phyloP scores from a whole-genome alignment of 2,113 vertebrate species.

The Anser cygnoides region DNA sequence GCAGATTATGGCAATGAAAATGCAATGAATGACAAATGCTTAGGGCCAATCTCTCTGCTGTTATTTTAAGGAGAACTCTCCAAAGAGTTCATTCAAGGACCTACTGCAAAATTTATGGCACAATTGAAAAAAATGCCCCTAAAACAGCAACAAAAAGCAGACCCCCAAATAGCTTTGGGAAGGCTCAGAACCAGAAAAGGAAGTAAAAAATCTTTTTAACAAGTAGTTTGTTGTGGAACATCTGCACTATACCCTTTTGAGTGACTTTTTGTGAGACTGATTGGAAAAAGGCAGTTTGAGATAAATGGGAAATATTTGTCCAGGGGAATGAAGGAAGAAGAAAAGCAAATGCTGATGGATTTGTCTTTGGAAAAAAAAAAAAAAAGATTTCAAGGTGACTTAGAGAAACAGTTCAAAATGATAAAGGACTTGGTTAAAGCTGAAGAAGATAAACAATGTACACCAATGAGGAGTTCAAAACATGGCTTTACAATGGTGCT shows the following conservation, averaged over 20 bases:
- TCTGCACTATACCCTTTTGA: not conserved
- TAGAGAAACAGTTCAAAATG: not conserved
- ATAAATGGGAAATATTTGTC: constrained; percentile 49
- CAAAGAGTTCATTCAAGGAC: not conserved
- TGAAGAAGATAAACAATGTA: constrained; percentile 10
- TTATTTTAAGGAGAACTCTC: not conserved
- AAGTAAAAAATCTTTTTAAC: not conserved
- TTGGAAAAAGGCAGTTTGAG: not conserved
- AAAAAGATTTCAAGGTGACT: constrained; percentile 43
- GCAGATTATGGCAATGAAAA: not conserved
- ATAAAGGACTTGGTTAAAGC: constrained; percentile 8
- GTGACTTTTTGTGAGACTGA: not conserved
- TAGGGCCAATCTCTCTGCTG: not conserved
- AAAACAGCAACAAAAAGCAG: not conserved
- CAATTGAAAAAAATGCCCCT: not conserved
- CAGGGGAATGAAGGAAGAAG: not conserved
- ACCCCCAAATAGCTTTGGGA: not conserved
- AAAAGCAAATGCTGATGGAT: constrained; percentile 15
- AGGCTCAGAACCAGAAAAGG: not conserved
- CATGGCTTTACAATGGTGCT: not conserved
- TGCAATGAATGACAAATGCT: not conserved
- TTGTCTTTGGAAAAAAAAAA: constrained; percentile 5
- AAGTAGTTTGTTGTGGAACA: not conserved
- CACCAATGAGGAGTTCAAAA: not conserved
- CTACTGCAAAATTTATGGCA: not conserved